phyloP scores from a whole-genome alignment of 1,140 invertebrate genomes.

The Vanessa atalanta region DNA sequence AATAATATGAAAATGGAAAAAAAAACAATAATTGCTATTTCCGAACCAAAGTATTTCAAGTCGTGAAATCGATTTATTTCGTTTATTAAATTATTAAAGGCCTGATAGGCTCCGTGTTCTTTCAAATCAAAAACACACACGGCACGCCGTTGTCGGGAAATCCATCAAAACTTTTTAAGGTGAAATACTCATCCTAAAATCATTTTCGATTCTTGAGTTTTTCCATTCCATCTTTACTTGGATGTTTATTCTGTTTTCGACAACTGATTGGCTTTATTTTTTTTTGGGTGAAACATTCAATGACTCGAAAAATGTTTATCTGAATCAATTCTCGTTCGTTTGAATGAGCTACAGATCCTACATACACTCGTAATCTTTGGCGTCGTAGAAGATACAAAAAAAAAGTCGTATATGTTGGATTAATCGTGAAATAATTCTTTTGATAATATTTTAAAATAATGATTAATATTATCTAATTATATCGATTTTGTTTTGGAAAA shows the following conservation, averaged over 20 bases:
- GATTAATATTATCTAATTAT: too few species aligned
- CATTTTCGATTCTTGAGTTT: conserved; percentile 10
- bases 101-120: background rate
- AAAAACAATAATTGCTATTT: background rate
- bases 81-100: conserved; percentile 1
- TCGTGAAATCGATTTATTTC: conserved; percentile 9
- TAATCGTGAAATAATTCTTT: too few species aligned
- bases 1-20: background rate
- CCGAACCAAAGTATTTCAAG: background rate
- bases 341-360: too few species aligned
- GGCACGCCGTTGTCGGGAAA: conserved; percentile 13
- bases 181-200: conserved; percentile 16
- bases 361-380: too few species aligned
- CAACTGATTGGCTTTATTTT: background rate
- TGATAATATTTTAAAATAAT: too few species aligned
- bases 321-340: too few species aligned
- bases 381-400: too few species aligned
- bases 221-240: conserved; percentile 16
- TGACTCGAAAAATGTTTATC: background rate
- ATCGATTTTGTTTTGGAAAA: too few species aligned
- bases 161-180: conserved; percentile 16
- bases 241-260: conserved; percentile 15
- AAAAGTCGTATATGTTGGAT: too few species aligned
- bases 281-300: conserved; percentile 2
- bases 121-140: conserved; percentile 11